These are phyloP conservation scores for Acleris sparsana DNA, from an alignment of 2,888 invertebrate genomes.

Conservation along the genomic window DNA sequence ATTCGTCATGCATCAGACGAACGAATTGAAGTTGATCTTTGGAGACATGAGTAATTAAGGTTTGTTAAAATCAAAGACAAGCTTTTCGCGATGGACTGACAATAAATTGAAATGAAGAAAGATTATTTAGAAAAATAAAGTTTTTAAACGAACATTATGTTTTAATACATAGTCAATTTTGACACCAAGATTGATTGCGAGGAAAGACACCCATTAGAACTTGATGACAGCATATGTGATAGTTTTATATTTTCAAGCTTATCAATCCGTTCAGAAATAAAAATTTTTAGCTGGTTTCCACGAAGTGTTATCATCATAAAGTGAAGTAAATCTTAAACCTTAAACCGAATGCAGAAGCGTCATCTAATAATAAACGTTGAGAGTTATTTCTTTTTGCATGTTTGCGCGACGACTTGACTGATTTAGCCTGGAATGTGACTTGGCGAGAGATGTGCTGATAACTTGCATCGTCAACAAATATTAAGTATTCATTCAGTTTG, in stretches of 20 bases:
- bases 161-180: not conserved
- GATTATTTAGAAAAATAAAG: not conserved
- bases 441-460: slow-evolving; percentile 5
- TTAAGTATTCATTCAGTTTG: too few relatives aligned
- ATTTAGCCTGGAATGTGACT: slow-evolving; percentile 36
- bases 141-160: not conserved
- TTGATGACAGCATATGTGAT: slow-evolving; percentile 4
- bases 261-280: not conserved
- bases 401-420: slow-evolving; percentile 16
- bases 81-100: not conserved
- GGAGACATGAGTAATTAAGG: slow-evolving; percentile 24
- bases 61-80: slow-evolving; percentile 12
- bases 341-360: not conserved
- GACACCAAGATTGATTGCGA: not conserved
- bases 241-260: not conserved
- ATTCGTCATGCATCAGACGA: slow-evolving; percentile 17
- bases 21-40: slow-evolving; percentile 21
- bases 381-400: slow-evolving; percentile 31
- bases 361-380: slow-evolving; percentile 14
- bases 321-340: not conserved
- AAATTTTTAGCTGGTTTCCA: not conserved
- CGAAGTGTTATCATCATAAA: too few relatives aligned
- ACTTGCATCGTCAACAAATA: not conserved
- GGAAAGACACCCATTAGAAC: not conserved
- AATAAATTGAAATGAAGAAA: not conserved